Conservation (phyloP, 2,113 vertebrate genomes). For the Halcyon senegalensis region DNA sequence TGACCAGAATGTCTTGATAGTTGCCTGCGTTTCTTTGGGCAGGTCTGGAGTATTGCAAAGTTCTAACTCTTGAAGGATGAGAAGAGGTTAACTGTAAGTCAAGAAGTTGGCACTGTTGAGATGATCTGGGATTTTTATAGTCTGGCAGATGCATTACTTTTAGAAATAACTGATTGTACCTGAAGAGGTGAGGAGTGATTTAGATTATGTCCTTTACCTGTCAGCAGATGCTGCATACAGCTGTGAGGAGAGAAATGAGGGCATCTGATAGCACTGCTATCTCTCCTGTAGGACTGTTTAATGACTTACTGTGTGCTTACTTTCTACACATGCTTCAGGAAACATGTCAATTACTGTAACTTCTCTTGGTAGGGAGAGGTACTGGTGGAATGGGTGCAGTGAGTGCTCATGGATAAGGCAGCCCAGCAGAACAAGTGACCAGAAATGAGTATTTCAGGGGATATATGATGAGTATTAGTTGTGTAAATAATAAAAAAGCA, state of each 20-base stretch:
- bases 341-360: neutral
- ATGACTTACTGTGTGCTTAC: neutral
- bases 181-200: constrained; percentile 43
- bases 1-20: fast-evolving
- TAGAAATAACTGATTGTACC: constrained; percentile 62
- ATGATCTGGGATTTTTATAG: constrained; percentile 54
- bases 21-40: neutral
- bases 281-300: neutral
- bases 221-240: constrained; percentile 36
- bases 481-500: neutral
- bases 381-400: neutral
- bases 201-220: constrained; percentile 42
- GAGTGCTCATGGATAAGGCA: neutral
- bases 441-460: neutral
- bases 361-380: neutral
- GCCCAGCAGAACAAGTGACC: neutral
- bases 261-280: neutral
- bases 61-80: constrained; percentile 20
- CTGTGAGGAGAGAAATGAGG: neutral
- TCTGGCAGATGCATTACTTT: constrained; percentile 68
- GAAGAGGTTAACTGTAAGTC: constrained; percentile 65
- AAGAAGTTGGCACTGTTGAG: constrained; percentile 34
- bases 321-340: neutral
- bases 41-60: neutral
- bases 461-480: neutral